phyloP scores from a whole-genome alignment of 2,888 invertebrate genomes.

The Dioctria linearis region DNA sequence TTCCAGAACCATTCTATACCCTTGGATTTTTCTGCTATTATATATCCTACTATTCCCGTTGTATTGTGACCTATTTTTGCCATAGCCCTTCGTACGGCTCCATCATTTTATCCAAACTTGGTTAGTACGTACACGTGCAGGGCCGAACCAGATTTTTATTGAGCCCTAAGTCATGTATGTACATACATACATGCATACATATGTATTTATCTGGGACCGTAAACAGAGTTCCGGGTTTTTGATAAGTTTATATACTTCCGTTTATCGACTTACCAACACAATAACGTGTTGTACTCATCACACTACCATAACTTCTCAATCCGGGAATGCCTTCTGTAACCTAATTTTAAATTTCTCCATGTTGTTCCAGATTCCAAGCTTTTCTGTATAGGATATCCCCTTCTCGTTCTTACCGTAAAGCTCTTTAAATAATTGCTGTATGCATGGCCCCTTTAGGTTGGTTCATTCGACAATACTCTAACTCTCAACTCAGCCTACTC shows the following conservation, averaged over 20 bases:
- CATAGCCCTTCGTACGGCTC: background rate
- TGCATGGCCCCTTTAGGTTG: background rate
- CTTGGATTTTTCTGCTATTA: too few species aligned
- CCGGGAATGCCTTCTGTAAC: slow-evolving; percentile 15
- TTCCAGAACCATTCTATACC: too few species aligned
- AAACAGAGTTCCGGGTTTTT: background rate
- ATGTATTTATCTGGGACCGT: background rate
- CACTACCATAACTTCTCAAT: too few species aligned
- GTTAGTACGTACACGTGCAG: slow-evolving; percentile 43
- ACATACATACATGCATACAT: too few species aligned
- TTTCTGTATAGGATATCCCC: background rate
- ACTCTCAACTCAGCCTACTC: background rate
- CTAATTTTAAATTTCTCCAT: slow-evolving; percentile 3
- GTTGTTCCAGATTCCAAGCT: slow-evolving; percentile 14
- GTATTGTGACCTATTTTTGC: background rate
- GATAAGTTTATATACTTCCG: background rate
- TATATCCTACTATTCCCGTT: background rate
- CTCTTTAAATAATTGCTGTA: slow-evolving; percentile 2
- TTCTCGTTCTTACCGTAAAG: background rate
- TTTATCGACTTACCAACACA: background rate
- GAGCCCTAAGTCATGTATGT: slow-evolving; percentile 17
- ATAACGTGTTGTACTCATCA: background rate
- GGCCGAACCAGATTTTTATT: slow-evolving; percentile 47
- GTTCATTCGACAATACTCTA: background rate
- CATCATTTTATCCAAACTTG: slow-evolving; percentile 31